phyloP scores from a whole-genome alignment of 2,113 vertebrate species.

The Stegastes partitus region DNA sequence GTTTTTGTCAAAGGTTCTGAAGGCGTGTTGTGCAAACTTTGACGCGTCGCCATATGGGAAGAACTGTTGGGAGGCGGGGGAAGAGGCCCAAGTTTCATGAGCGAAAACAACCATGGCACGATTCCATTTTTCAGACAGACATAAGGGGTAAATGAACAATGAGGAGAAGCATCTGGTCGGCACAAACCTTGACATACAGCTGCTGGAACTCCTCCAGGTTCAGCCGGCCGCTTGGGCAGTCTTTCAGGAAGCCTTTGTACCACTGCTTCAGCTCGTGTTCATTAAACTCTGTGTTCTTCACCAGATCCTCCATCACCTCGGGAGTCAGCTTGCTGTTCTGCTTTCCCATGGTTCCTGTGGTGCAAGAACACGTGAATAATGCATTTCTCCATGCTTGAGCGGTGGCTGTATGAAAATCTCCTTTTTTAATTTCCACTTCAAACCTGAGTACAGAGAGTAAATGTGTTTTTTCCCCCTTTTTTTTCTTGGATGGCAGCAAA shows the following conservation, averaged over 20 bases:
- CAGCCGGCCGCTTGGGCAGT: constrained; percentile 86
- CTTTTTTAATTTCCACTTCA: constrained; percentile 25
- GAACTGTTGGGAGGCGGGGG: too few relatives aligned
- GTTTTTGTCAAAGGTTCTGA: constrained; percentile 99
- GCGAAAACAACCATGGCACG: not conserved
- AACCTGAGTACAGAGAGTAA: constrained; percentile 16
- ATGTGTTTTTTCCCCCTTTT: not conserved
- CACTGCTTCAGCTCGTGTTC: constrained; percentile 89
- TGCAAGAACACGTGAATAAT: constrained; percentile 72
- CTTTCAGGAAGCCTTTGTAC: constrained; percentile 89
- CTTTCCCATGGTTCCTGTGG: constrained; percentile 96
- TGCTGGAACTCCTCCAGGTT: constrained; percentile 89
- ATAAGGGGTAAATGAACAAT: not conserved
- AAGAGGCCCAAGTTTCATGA: not conserved
- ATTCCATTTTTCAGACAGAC: constrained; percentile 5
- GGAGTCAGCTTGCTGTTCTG: constrained; percentile 99
- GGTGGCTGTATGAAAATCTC: constrained; percentile 11
- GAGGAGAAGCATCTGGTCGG: not conserved
- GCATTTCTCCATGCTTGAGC: constrained; percentile 48
- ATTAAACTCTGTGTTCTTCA: constrained; percentile 93
- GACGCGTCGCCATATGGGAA: constrained; percentile 98
- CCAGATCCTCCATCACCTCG: constrained; percentile 99
- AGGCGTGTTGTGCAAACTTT: constrained; percentile 98
- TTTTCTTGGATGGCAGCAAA: constrained; percentile 21
- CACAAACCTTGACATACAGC: constrained; percentile 86